Conservation (phyloP, 2,113 vertebrate species). For the Cinclus cinclus region DNA sequence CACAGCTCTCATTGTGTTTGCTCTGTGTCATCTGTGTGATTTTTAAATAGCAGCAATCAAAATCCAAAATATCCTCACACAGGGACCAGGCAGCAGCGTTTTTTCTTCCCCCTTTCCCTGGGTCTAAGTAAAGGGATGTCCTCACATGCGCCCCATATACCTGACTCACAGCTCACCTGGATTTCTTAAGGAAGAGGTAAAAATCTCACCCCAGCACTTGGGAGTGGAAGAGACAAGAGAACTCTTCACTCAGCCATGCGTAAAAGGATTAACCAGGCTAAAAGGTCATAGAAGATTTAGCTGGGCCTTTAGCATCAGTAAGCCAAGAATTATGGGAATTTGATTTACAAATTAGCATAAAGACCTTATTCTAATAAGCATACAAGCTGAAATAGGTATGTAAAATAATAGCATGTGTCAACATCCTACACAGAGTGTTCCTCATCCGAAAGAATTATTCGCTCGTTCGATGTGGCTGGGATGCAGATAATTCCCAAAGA, state of each 20-base stretch:
- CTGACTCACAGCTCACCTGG: background rate
- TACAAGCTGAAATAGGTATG: constrained; percentile 44
- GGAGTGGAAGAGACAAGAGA: background rate
- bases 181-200: background rate
- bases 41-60: background rate
- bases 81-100: background rate
- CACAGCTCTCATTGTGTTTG: background rate
- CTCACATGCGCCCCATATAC: rapidly evolving
- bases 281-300: constrained; percentile 67
- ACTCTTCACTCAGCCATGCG: background rate
- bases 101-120: background rate
- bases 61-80: background rate
- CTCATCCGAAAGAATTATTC: background rate
- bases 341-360: constrained; percentile 70
- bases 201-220: background rate
- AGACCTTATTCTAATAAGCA: constrained; percentile 63
- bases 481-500: background rate
- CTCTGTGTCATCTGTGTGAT: background rate
- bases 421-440: background rate
- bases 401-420: constrained; percentile 48
- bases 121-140: background rate
- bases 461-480: background rate
- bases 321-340: constrained; percentile 69
- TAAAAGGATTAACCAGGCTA: constrained; percentile 59
- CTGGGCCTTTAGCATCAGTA: constrained; percentile 59